Evolutionary conservation across 2,113 vertebrate genomes (phyloP).

Genomic region (Oriolus oriolus): DNA sequence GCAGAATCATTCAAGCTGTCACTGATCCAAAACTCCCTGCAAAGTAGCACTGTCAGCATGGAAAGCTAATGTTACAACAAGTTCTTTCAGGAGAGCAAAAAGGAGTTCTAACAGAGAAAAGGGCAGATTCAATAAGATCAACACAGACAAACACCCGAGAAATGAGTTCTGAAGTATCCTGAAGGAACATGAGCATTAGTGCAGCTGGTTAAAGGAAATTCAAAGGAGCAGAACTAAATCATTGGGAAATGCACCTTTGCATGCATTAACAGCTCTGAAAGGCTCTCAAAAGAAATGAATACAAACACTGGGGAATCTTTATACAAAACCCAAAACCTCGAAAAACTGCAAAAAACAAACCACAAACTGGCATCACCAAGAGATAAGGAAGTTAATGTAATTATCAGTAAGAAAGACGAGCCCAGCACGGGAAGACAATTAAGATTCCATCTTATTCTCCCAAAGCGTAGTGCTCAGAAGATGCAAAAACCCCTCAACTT

Average conservation of each 20-base stretch:
- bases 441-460: not conserved
- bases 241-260: not conserved
- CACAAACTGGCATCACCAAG: not conserved
- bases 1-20: constrained; percentile 41
- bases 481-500: not conserved
- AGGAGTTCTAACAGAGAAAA: not conserved
- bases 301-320: too few species aligned
- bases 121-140: not conserved
- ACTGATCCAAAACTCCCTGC: constrained; percentile 29
- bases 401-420: not conserved
- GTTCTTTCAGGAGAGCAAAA: constrained; percentile 20
- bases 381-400: not conserved
- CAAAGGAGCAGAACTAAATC: not conserved
- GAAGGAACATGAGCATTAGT: not conserved
- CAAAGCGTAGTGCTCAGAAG: not conserved
- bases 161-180: constrained; percentile 6
- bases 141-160: not conserved
- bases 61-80: not conserved
- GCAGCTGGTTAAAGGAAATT: not conserved
- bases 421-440: not conserved
- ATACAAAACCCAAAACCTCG: not conserved
- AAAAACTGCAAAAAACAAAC: not conserved
- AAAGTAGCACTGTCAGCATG: constrained; percentile 45
- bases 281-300: not conserved
- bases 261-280: not conserved